These are phyloP conservation scores for Drosophila rellima DNA, from an alignment of 2,888 invertebrate species.

Conservation along the genomic window DNA sequence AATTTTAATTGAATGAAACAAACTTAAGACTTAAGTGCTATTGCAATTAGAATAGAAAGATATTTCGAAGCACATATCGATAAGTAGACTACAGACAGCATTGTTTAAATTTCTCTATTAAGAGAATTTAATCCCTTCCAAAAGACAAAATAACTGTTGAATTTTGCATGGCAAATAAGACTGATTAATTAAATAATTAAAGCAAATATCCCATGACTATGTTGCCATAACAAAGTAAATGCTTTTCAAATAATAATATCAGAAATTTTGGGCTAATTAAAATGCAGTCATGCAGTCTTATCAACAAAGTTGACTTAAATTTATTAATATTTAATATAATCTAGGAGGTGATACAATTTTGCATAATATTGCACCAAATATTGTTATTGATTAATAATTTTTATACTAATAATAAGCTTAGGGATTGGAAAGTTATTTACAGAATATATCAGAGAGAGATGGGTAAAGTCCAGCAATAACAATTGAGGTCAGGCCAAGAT, in stretches of 20 bases:
- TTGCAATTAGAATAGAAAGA: no score
- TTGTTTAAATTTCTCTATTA: background rate
- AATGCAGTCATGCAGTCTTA: no score
- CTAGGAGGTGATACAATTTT: background rate
- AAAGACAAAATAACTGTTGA: background rate
- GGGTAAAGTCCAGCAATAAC: background rate
- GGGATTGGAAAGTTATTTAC: constrained; percentile 41
- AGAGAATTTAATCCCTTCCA: no score
- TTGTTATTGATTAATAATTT: constrained; percentile 16
- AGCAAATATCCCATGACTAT: background rate
- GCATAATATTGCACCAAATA: background rate
- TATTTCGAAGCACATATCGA: background rate
- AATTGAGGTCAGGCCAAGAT: constrained; percentile 74
- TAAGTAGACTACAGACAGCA: no score
- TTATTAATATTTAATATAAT: constrained; percentile 1
- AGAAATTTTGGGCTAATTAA: background rate
- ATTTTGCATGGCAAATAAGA: background rate
- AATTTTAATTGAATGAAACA: no score
- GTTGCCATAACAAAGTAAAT: background rate
- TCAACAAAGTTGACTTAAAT: background rate
- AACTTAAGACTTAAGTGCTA: no score
- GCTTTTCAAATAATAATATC: background rate
- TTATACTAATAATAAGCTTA: constrained; percentile 6
- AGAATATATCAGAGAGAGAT: constrained; percentile 8
- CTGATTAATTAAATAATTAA: background rate